These are phyloP conservation scores for Leptodactylus fallax DNA, from an alignment of 2,797 vertebrate genomes.

Conservation along the genomic window DNA sequence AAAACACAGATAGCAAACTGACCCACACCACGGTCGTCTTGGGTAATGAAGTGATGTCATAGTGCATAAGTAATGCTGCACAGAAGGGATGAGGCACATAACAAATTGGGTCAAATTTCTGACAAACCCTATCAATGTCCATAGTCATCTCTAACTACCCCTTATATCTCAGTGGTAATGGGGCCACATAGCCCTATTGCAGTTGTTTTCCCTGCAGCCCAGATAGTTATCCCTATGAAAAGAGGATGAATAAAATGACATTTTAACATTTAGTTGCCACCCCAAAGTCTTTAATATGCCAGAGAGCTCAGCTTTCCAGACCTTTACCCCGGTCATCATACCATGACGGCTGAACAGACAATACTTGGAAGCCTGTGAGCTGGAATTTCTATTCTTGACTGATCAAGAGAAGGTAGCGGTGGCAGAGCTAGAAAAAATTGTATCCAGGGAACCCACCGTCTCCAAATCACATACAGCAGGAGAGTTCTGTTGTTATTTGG, in stretches of 20 bases:
- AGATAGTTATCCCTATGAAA: neutral
- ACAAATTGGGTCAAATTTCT: no score
- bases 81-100: no score
- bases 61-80: no score
- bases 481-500: neutral
- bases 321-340: neutral
- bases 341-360: slow-evolving; percentile 2
- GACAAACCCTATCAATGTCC: no score
- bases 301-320: neutral
- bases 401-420: neutral
- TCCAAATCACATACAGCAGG: neutral
- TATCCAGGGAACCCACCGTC: neutral
- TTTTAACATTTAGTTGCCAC: neutral
- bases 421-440: neutral
- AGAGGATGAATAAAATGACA: neutral
- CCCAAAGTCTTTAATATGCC: neutral
- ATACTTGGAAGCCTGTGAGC: neutral
- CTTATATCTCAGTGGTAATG: no score
- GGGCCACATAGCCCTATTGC: no score
- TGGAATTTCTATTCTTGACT: slow-evolving; percentile 14
- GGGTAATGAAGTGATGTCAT: no score
- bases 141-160: no score
- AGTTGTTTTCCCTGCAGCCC: no score
- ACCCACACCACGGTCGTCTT: no score
- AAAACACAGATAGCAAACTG: no score